Evolutionary conservation across 2,113 vertebrate species (phyloP), one percentile per base, ranked within the genome.

Genomic region (Etia nguti): DNA sequence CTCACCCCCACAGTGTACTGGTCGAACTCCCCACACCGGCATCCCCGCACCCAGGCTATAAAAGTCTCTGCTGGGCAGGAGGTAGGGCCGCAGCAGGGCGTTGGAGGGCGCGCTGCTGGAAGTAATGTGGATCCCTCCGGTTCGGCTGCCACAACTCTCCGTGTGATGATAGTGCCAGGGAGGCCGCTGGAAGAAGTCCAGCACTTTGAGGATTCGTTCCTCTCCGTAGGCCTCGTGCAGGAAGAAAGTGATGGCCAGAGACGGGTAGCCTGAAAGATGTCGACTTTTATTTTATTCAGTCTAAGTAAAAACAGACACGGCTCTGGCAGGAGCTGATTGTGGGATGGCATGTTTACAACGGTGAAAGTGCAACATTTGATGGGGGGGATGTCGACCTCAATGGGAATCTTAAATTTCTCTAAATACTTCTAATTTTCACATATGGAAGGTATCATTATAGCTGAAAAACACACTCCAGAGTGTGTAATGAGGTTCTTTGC

Each of bases 21-120:
- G 96, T 46, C 98, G 94, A 62, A 99, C 93, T 2, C 97, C 98
- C 98, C 98, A 99, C 83, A 98, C 94, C 0, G 99, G 98, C 98
- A 99, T 97, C 41, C 97, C 97, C 3, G 90, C 91, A 0, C 98
- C 98, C 93, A 99, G 93, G 36, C 97, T 90, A 3, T 98, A 99
- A 91, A 98, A 98, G 83, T 98, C 97, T 88, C 97, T 96, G 6
- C 92, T 94, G 86, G 95, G 95, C 3, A 97, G 93, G 18, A 92
- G 87, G 75, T 85, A 96, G 6, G 87, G 94, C 15, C 88, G 84
- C 20, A 93, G 87, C 65, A 85, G 77, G 79, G 90, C 46, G 4
- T 91, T 89, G 29, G 85, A 38, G 0, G 93, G 57, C 2, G 85
- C 84, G 86, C 57, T 82, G 80, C 89, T 55, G 41, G 94, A 93